Evolutionary conservation across 23 tunicate genomes (phyloP), one percentile per base, ranked within the genome.

Genomic region (Styela plicata): DNA sequence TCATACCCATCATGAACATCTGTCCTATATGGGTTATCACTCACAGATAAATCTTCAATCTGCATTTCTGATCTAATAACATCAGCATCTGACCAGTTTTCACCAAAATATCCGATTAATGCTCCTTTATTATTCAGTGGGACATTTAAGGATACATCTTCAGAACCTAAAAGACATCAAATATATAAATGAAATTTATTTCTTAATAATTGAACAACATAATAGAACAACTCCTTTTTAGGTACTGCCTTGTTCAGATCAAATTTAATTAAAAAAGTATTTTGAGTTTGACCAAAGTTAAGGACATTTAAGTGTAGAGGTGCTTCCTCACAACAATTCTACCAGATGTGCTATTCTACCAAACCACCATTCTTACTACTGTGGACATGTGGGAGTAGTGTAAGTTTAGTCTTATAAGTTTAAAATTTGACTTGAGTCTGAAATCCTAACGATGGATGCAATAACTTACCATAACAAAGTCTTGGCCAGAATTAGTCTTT

Each of bases 61-160:
- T 73, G 75, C 82, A 93, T 30, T n/a, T 93, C 98, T 21, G 89
- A 90, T 69, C 94, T 86, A 28, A 90, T 89, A 29, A 95, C 96
- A 66, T 95, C 99, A 74, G 99, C 95, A 64, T 95, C 99, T 25
- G 96, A 90, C 99, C 99, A 95, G 63, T 87, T 86, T 63, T 95
- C 99, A 26, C 95, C 95, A 68, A 95, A 95, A 77, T 95, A 95
- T 20, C 99, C 99, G 77, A 90, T 67, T 65, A 95, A 61, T 16
- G 89, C 74, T 13, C 99, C 99, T 70, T 90, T 95, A 57, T 83
- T 86, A 88, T 95, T 95, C 22, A 95, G 84, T 1, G 89, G 87
- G 27, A 93, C 89, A 69, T 93, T 88, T 19, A 93, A 74, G 10
- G 94, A 88, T 19, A 85, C 87, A 63, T 93, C 98, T 77, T 93